phyloP scores from a whole-genome alignment of 2,797 vertebrate genomes.

The Premnoplex brunnescens region DNA sequence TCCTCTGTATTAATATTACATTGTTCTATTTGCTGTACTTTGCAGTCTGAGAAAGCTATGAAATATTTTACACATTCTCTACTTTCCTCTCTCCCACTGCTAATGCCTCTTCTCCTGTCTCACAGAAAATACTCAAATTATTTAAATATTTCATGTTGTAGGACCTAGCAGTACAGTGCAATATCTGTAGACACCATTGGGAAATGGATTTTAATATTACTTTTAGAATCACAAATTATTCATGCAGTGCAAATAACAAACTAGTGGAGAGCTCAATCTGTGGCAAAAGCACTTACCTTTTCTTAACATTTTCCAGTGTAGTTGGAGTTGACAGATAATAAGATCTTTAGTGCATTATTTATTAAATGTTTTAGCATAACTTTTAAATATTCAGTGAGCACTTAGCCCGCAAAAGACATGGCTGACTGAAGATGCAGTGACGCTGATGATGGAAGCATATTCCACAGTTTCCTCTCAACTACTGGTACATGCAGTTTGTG shows the following conservation, averaged over 20 bases:
- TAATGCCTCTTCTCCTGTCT: background rate
- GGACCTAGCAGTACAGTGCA: background rate
- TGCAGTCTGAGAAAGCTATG: background rate
- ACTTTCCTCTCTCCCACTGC: background rate
- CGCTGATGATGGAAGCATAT: background rate
- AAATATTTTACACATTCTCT: constrained; percentile 31
- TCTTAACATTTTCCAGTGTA: background rate
- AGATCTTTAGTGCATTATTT: constrained; percentile 54
- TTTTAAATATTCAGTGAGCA: constrained; percentile 40
- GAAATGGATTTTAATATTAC: constrained; percentile 54
- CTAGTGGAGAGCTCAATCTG: background rate
- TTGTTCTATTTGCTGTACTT: constrained; percentile 12
- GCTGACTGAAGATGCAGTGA: background rate
- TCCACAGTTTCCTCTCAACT: background rate
- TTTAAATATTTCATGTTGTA: constrained; percentile 60
- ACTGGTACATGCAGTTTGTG: background rate
- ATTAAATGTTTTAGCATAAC: constrained; percentile 40
- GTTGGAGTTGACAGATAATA: constrained; percentile 27
- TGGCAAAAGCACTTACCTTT: constrained; percentile 35
- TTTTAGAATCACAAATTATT: constrained; percentile 53
- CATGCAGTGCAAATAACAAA: constrained; percentile 43
- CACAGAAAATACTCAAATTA: constrained; percentile 32
- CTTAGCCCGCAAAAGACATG: background rate
- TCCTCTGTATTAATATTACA: constrained; percentile 16
- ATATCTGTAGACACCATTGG: background rate